Evolutionary conservation across 37 sponge, comb jelly and placozoan genomes (phyloP).

Genomic region (Aplysina aerophoba): DNA sequence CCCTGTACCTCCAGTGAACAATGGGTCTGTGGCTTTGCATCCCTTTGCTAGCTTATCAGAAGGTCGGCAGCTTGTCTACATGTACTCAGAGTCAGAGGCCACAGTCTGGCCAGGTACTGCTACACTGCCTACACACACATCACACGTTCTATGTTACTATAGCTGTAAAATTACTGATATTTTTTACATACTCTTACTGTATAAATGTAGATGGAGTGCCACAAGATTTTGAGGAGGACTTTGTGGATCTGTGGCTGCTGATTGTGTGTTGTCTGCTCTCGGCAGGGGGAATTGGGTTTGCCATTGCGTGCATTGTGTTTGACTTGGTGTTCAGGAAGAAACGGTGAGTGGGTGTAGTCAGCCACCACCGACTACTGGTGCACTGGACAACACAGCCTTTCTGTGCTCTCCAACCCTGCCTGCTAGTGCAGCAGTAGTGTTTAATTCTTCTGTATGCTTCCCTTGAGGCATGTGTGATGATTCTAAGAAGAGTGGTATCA

Average conservation of each 20-base stretch:
- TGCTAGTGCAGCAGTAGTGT: too few relatives aligned
- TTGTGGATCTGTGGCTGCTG: conserved; percentile 13
- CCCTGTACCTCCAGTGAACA: too few relatives aligned
- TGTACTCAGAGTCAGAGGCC: neutral
- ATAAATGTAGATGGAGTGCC: conserved; percentile 9
- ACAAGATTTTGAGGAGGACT: conserved; percentile 21
- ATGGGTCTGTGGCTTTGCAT: neutral
- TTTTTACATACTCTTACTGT: too few relatives aligned
- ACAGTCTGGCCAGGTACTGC: conserved; percentile 22
- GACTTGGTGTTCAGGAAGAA: conserved; percentile 7
- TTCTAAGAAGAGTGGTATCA: too few relatives aligned
- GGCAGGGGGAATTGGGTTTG: conserved; percentile 19
- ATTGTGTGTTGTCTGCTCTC: neutral
- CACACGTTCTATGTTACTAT: neutral
- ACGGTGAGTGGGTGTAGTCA: conserved; percentile 33
- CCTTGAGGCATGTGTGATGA: too few relatives aligned
- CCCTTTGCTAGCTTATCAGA: conserved; percentile 12
- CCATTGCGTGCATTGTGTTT: conserved; percentile 11
- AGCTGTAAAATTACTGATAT: too few relatives aligned
- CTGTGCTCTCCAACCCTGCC: too few relatives aligned
- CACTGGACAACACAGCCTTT: too few relatives aligned
- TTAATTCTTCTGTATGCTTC: too few relatives aligned
- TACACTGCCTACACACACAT: neutral
- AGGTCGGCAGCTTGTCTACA: neutral
- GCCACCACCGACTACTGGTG: too few relatives aligned